Base-by-base conservation (phyloP, 2,888 invertebrate genomes). In the Reticulitermes lucifugus region DNA sequence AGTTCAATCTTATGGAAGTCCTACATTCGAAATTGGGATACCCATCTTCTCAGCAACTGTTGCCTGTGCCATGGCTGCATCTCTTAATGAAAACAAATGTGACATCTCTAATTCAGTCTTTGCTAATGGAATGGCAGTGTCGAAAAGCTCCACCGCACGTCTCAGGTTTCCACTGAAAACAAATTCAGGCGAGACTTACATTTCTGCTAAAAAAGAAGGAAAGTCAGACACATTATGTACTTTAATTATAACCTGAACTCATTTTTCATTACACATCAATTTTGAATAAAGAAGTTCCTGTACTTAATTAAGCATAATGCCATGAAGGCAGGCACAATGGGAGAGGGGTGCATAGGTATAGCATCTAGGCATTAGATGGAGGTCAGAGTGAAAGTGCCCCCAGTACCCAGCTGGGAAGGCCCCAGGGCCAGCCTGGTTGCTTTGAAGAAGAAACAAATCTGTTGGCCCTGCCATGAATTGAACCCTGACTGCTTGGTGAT, bases 81-180 rank as follows among this genome's bases (percentile, higher is more conserved):
- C 96, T 89, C 96, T 94, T 88, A 99, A 91, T 3, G 98, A 96
- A 90, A 96, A 98, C 89, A 98, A 92, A 90, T 98, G 98, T 51
- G 96, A 94, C 94, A 98, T 94, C 92, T 99, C 98, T 88, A 95
- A 92, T 91, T 96, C 96, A 25, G 97, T 97, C 90, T 97, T 96
- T 75, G 97, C 96, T 88, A 97, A 91, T 85, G 94, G 93, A 87
- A 99, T 94, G 60, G 98, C 98, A 90, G 96, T 96, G 89, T 98
- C 96, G 90, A 98, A 98, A 85, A 97, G 92, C 88, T 95, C 95
- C 88, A 98, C 94, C 4, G 98, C 98, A 88, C 94, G 92, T 85
- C 94, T 93, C 88, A 98, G 92, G 90, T 98, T 96, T 79, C 97
- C 97, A 88, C 97, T 97, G 93, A 87, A 94, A 93, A 89, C 87